Base-by-base conservation (phyloP, 2,113 vertebrate species). In the Saimiri boliviensis region DNA sequence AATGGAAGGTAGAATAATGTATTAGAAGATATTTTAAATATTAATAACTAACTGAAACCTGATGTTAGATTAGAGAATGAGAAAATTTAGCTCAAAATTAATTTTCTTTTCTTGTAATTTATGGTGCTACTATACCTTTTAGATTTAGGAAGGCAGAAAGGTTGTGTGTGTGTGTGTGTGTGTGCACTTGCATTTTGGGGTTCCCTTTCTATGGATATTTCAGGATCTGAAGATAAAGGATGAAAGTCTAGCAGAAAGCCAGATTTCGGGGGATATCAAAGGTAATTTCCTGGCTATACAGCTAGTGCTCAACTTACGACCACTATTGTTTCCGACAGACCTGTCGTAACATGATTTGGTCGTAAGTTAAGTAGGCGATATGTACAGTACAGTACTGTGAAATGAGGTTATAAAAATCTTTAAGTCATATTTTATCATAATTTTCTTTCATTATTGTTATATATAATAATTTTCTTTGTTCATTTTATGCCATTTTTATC, bases 31-130 rank as follows among this genome's bases (percentile, higher is more conserved):
- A 42, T 89, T 83, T 83, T 7, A 82, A 60, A 27, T 60, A 60
- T 60, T 60, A 94, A 86, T 60, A 13, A 8, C n/a, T 52, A 73
- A 16, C 7, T 47, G 79, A 58, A 91, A 10, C 8, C 5, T 47
- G 47, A 77, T 12, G n/a, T 93, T 93, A 52, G 80, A 40, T 93
- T 93, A 52, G 80, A 92, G 8, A 84, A 92, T 81, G 90, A 94
- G 76, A 66, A 63, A 40, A 60, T 42, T 47, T 76, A 63, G 27
- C 27, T 82, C 5, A 52, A 19, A 86, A 79, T 96, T 60, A 25
- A 35, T 81, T 81, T 92, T 96, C 10, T 63, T 92, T 84, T 83
- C 16, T 70, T 90, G 74, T 70, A 10, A 14, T 40, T 58, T 37
- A 27, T n/a, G 25, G 37, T 89, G 40, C 35, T 74, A 3, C 21